phyloP scores from a whole-genome alignment of 2,888 invertebrate species.

The Brenthis hecate region DNA sequence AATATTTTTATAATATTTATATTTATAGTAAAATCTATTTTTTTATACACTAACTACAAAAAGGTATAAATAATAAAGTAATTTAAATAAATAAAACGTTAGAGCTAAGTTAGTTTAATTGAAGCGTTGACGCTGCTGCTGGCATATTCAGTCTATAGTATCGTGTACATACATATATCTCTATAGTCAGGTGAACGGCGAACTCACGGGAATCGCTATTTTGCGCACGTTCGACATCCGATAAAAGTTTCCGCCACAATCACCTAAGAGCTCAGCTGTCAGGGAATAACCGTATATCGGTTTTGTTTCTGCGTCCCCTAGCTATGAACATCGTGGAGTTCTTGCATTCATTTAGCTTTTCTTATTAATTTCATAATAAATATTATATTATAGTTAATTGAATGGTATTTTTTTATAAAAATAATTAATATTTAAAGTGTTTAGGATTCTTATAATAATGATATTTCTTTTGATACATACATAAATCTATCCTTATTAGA shows the following conservation, averaged over 20 bases:
- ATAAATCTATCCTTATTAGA: too few species aligned
- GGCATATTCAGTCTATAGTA: slow-evolving; percentile 19
- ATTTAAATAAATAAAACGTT: too few species aligned
- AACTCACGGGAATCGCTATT: slow-evolving; percentile 78
- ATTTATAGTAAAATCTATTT: too few species aligned
- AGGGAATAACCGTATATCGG: slow-evolving; percentile 80
- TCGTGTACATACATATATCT: slow-evolving; percentile 37
- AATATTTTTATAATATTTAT: too few species aligned
- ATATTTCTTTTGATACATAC: too few species aligned
- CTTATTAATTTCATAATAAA: not conserved
- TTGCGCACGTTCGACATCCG: slow-evolving; percentile 81
- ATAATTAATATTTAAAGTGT: too few species aligned
- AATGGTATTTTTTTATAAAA: too few species aligned
- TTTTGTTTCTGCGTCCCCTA: slow-evolving; percentile 73
- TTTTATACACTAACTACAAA: too few species aligned
- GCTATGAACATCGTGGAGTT: slow-evolving; percentile 43
- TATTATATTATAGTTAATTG: not conserved
- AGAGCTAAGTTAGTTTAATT: slow-evolving; percentile 14
- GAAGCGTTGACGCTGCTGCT: slow-evolving; percentile 2
- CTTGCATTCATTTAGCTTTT: not conserved
- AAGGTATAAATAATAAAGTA: too few species aligned
- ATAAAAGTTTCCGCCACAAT: slow-evolving; percentile 83
- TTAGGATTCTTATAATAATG: too few species aligned
- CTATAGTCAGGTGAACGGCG: slow-evolving; percentile 71
- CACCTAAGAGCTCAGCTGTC: slow-evolving; percentile 83